Percentiles rank a stretch among this genome's conserved stretches.
Evolutionary conservation across 1,140 invertebrate genomes (phyloP).

Genomic region (Drosophila tsacasi): DNA sequence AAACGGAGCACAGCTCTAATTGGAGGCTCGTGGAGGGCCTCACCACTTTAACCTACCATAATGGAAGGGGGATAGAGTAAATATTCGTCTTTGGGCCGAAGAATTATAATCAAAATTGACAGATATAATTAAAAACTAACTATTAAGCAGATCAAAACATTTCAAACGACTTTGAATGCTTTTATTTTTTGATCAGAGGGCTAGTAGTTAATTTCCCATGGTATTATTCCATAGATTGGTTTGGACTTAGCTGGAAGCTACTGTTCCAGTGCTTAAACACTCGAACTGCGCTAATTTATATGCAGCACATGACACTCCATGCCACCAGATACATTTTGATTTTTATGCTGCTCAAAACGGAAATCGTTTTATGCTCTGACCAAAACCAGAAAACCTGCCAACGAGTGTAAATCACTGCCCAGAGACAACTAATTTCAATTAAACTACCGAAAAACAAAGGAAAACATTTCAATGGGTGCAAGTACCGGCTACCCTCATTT

Average conservation of each 20-base stretch:
- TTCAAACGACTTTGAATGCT: neutral
- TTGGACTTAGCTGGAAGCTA: conserved; percentile 19
- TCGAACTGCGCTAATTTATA: conserved; percentile 62
- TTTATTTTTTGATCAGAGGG: neutral
- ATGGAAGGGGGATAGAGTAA: no score
- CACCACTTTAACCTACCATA: no score
- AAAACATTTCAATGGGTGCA: conserved; percentile 17
- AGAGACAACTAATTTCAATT: conserved; percentile 48
- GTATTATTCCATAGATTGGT: neutral
- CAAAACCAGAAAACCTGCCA: conserved; percentile 43
- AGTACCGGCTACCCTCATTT: conserved; percentile 29
- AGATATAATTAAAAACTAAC: neutral
- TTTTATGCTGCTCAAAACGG: conserved; percentile 61
- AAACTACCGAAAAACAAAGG: conserved; percentile 32
- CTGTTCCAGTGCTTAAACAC: conserved; percentile 35
- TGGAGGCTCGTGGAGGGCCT: no score
- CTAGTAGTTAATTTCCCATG: neutral
- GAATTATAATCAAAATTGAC: neutral
- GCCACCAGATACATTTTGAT: conserved; percentile 46
- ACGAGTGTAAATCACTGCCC: conserved; percentile 25
- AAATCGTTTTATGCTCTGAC: conserved; percentile 65
- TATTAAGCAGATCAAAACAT: neutral
- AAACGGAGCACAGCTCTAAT: no score
- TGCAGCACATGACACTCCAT: conserved; percentile 47
- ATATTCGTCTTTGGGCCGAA: no score